These are phyloP conservation scores for Palaemon carinicauda DNA, from an alignment of 1,140 invertebrate genomes.

Conservation along the genomic window DNA sequence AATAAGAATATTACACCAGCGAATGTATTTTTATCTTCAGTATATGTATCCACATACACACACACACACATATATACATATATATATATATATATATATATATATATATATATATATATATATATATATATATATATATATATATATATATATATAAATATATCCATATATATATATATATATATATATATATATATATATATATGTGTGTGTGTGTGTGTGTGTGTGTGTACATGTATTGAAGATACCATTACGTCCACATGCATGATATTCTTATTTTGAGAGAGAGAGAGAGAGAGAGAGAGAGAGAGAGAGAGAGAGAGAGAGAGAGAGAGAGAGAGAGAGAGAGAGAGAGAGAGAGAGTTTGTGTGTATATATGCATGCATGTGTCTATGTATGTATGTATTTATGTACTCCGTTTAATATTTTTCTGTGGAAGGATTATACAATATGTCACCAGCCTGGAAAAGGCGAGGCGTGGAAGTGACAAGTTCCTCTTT, in stretches of 20 bases:
- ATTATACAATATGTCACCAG: no score
- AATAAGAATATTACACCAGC: no score
- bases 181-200: background rate
- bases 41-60: background rate
- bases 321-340: constrained; percentile 16
- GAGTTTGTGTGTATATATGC: no score
- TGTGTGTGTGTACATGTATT: background rate
- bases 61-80: background rate
- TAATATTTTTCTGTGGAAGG: no score
- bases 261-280: background rate
- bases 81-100: constrained; percentile 3
- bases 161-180: background rate
- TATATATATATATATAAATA: background rate
- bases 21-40: no score
- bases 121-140: constrained; percentile 21
- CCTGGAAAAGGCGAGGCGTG: no score
- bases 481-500: no score
- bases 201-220: background rate
- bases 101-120: constrained; percentile 10
- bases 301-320: constrained; percentile 4
- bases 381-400: no score
- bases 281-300: no score
- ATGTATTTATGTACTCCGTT: no score
- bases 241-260: background rate
- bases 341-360: background rate